phyloP scores from a whole-genome alignment of 2,113 vertebrate genomes.

The Micronisus gabar region DNA sequence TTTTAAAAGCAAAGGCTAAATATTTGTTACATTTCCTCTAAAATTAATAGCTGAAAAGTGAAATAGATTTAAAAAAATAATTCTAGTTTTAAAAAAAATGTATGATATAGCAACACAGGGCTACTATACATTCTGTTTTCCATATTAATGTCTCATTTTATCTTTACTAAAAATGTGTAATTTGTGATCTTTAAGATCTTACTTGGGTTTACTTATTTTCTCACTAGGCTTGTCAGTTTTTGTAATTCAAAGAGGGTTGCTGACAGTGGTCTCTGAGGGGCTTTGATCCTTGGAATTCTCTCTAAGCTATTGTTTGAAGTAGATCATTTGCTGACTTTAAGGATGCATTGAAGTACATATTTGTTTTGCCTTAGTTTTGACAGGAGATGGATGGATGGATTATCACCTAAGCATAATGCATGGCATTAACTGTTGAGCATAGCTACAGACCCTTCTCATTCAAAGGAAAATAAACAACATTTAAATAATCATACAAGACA shows the following conservation, averaged over 20 bases:
- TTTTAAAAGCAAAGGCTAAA: neutral
- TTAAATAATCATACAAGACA: neutral
- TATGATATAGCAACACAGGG: neutral
- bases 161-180: neutral
- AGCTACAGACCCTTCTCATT: neutral
- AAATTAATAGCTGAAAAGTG: neutral
- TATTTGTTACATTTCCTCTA: neutral
- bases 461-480: neutral
- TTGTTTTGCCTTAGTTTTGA: slow-evolving; percentile 10
- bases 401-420: neutral
- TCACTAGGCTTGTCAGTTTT: neutral
- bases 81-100: neutral
- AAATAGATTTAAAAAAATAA: neutral
- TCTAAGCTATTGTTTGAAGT: neutral
- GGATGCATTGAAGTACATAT: neutral
- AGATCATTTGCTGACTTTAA: neutral
- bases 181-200: neutral
- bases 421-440: neutral
- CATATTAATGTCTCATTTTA: neutral
- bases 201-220: neutral
- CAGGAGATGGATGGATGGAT: neutral
- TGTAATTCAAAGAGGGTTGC: neutral
- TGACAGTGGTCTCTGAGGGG: neutral
- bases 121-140: neutral
- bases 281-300: neutral